These are phyloP conservation scores for Perizoma affinitatum DNA, from an alignment of 2,888 invertebrate genomes.

Conservation along the genomic window DNA sequence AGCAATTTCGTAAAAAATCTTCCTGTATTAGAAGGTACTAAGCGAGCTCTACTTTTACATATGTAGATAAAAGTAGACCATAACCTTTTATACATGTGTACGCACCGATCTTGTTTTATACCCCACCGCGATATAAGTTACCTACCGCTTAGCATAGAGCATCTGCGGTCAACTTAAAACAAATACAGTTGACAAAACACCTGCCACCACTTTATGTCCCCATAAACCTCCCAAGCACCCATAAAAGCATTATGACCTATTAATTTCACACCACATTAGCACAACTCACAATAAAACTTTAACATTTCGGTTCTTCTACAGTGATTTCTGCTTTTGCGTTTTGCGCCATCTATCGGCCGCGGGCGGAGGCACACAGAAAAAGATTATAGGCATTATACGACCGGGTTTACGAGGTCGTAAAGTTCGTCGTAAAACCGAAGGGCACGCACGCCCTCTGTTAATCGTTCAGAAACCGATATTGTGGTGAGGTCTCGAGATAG, in stretches of 20 bases:
- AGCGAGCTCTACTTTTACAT: conserved; percentile 16
- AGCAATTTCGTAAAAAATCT: conserved; percentile 1
- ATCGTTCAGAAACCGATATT: conserved; percentile 84
- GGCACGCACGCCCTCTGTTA: conserved; percentile 84
- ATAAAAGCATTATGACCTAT: conserved; percentile 84
- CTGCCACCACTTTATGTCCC: conserved; percentile 74
- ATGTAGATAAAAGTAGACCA: conserved; percentile 30
- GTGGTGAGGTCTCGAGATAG: conserved; percentile 80
- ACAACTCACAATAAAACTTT: conserved; percentile 83
- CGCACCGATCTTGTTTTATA: conserved; percentile 31
- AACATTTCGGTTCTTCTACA: conserved; percentile 74
- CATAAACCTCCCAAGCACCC: conserved; percentile 79
- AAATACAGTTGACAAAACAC: conserved; percentile 70
- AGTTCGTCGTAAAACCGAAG: conserved; percentile 81
- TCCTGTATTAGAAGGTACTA: conserved; percentile 9
- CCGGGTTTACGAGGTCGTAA: conserved; percentile 81
- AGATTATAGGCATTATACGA: conserved; percentile 81
- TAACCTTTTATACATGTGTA: conserved; percentile 28
- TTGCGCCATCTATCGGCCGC: conserved; percentile 74
- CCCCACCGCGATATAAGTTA: conserved; percentile 45
- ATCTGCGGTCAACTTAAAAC: conserved; percentile 74
- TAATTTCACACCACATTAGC: conserved; percentile 84
- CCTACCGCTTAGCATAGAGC: conserved; percentile 51
- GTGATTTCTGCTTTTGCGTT: conserved; percentile 75
- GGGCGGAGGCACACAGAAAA: conserved; percentile 68